Base-by-base conservation (phyloP, 64 coral and sea anemone genomes). In the Montipora sp. region DNA sequence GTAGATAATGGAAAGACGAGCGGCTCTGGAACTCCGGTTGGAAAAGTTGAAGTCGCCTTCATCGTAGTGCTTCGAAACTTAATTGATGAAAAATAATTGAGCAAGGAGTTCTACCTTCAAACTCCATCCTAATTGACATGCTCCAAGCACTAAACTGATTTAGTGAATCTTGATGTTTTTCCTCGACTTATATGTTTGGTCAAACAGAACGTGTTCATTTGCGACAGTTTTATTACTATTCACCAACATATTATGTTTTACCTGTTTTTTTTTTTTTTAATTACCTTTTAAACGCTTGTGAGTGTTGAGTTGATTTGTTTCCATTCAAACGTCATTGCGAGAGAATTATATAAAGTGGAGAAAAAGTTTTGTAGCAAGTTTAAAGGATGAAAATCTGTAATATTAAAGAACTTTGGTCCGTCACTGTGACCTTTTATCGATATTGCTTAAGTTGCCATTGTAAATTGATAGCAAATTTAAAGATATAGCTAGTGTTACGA, bases 1-100 rank as follows among this genome's bases (percentile, higher is more conserved):
- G 9, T 22, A 93, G 91, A 69, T 87, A 36, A 93, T 88, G 91
- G 91, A 93, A 80, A 78, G 60, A 72, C 74, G 91, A 60, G 86
- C 77, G 50, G 8, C 18, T 2, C 74, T 93, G 84, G 91, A 93
- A 47, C 47, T 88, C 21, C 87, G 88, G 20, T 60, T 93, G 18
- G 84, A 80, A 48, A 60, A 67, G 13, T 73, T 88, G 7, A 93
- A 88, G 24, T 69, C 91, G 27, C 46, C 61, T 72, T 85, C 65
- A 14, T n/a, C 63, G 4, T 47, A 72, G 47, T 47, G 27, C 46
- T 4, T 49, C 1, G 44, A 85, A 72, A 71, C 13, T 6, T 11
- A 8, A 48, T 8, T 20, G 5, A 10, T 3, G 1, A 18, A 72
- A 8, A 68, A 20, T 68, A 71, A 85, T 23, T 20, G 20, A 47